Percentiles rank a stretch among this genome's conserved stretches.
Conservation (phyloP, 2,113 vertebrate species). For the Spermophilus dauricus region DNA sequence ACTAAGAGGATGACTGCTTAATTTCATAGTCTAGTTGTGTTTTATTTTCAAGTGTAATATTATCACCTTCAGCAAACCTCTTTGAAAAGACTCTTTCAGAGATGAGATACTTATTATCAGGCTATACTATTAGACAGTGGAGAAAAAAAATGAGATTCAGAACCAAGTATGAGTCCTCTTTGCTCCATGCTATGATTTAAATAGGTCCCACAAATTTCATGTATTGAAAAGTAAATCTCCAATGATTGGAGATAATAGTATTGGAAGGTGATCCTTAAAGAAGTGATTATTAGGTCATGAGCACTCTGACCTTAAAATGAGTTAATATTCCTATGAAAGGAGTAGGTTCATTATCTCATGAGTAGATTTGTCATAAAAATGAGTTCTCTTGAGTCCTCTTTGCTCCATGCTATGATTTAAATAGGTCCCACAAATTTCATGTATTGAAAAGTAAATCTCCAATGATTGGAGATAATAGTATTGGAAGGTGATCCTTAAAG, state of each 20-base stretch:
- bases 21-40: conserved; percentile 78
- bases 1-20: conserved; percentile 85
- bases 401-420: not conserved
- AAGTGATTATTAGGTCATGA: not conserved
- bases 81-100: not conserved
- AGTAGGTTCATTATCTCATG: not conserved
- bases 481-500: not conserved
- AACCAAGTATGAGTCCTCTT: not conserved
- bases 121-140: not conserved
- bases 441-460: not conserved
- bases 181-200: not conserved
- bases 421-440: not conserved
- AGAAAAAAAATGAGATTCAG: not conserved
- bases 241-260: not conserved
- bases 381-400: not conserved
- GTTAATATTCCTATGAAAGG: not conserved
- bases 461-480: not conserved
- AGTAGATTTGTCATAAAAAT: not conserved
- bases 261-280: not conserved
- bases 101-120: not conserved
- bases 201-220: not conserved
- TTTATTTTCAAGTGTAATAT: conserved; percentile 65
- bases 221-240: not conserved
- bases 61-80: not conserved
- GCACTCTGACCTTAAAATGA: not conserved